Evolutionary conservation across 2,113 vertebrate species (phyloP).

Genomic region (Colius striatus): DNA sequence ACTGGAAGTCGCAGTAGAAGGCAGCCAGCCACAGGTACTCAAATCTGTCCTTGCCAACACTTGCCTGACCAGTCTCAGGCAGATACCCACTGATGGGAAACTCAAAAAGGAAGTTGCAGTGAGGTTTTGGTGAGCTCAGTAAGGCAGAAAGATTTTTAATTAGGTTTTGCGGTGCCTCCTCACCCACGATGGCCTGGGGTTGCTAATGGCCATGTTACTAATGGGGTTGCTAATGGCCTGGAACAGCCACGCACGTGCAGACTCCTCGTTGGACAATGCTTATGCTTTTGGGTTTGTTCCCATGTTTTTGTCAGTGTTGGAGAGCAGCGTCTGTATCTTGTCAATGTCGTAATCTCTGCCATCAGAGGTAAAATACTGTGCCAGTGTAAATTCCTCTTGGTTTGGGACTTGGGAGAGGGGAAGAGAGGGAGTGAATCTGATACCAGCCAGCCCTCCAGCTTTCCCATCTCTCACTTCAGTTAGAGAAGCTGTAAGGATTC

Average conservation of each 20-base stretch:
- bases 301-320: not conserved
- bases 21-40: not conserved
- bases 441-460: not conserved
- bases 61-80: not conserved
- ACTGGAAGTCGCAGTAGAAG: not conserved
- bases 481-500: not conserved
- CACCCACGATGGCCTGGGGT: not conserved
- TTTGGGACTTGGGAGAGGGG: not conserved
- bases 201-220: not conserved
- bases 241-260: not conserved
- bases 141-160: not conserved
- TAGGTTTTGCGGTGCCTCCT: not conserved
- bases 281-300: not conserved
- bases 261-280: not conserved
- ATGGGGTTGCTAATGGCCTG: not conserved
- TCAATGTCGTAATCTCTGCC: not conserved
- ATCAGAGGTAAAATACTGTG: not conserved
- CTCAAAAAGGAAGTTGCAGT: not conserved
- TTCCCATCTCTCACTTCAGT: not conserved
- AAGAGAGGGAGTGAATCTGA: not conserved
- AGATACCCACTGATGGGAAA: not conserved
- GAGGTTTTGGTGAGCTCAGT: not conserved
- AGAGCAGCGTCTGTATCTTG: not conserved
- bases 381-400: not conserved
- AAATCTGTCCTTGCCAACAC: rapidly evolving